Base-by-base conservation (phyloP, 2,888 invertebrate genomes). In the Balanococcus diminutus region DNA sequence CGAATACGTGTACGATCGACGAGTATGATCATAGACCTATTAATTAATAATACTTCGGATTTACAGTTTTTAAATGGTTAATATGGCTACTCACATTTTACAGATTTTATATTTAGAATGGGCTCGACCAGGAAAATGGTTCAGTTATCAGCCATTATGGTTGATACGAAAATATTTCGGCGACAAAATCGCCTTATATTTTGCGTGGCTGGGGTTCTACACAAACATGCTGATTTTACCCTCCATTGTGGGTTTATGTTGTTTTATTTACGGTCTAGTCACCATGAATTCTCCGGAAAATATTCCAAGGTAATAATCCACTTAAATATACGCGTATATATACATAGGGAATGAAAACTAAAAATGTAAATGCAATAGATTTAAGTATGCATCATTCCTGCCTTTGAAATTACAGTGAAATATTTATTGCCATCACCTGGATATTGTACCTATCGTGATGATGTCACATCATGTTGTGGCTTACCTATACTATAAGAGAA, bases 141-240 rank as follows among this genome's bases (percentile, higher is more conserved):
- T 94, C 90, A 98, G 97, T 89, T 94, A 94, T 87, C 98, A 99
- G 89, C 98, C 98, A 0, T 91, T 98, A 0, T 96, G 96, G 92
- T 91, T 98, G 42, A 93, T 98, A 2, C 91, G 96, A 67, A 93
- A 95, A 88, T 97, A 97, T 90, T 97, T 97, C 89, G 97, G 97
- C 0, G 97, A 97, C 89, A 97, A 97, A 90, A 96, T 97, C 31
- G 96, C 94, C 0, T 90, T 97, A 0, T 97, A 97, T 89, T 97
- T 97, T 90, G 96, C 96, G 87, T 97, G 97, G 97, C 91, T 97
- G 46, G 97, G 97, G 0, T 97, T 97, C 90, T 97, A 97, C 89
- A 97, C 97, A 0, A 94, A 95, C 89, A 95, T 96, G 94, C 90
- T 97, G 19, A 94, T 96, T 67, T 95, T 96, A 0, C 96, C 97